phyloP scores from a whole-genome alignment of 2,113 vertebrate genomes.

The Seriola quinqueradiata region DNA sequence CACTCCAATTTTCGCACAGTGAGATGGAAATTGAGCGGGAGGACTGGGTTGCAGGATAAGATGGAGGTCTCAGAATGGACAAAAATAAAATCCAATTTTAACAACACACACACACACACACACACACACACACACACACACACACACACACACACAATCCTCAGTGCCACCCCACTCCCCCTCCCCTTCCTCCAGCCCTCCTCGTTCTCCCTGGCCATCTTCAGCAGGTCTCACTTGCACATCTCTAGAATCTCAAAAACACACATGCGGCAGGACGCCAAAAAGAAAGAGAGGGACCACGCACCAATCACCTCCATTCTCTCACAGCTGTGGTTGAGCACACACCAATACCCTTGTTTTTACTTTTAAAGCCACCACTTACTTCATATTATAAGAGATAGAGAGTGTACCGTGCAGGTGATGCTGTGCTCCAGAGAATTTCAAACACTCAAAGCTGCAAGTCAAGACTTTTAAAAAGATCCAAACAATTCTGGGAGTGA shows the following conservation, averaged over 20 bases:
- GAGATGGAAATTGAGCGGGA: slow-evolving; percentile 83
- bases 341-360: slow-evolving; percentile 51
- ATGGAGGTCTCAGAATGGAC: slow-evolving; percentile 79
- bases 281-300: slow-evolving; percentile 10
- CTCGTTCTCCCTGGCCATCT: slow-evolving; percentile 30
- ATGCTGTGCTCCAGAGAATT: slow-evolving; percentile 18
- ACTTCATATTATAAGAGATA: slow-evolving; percentile 41
- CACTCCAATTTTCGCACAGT: slow-evolving; percentile 79
- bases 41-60: slow-evolving; percentile 81
- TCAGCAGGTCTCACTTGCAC: slow-evolving; percentile 43
- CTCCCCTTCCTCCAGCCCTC: background rate
- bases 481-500: slow-evolving; percentile 27
- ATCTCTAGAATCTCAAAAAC: slow-evolving; percentile 67
- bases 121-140: background rate
- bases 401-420: slow-evolving; percentile 1
- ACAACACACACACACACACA: background rate
- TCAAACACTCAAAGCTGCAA: slow-evolving; percentile 33
- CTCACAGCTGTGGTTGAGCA: slow-evolving; percentile 48
- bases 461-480: slow-evolving; percentile 29
- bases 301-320: slow-evolving; percentile 24
- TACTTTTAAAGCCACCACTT: slow-evolving; percentile 42
- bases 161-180: background rate
- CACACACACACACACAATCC: too few relatives aligned
- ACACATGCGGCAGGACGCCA: slow-evolving; percentile 45
- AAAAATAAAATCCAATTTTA: slow-evolving; percentile 83